phyloP scores from a whole-genome alignment of 2,888 invertebrate genomes.

The Eupithecia tripunctaria region DNA sequence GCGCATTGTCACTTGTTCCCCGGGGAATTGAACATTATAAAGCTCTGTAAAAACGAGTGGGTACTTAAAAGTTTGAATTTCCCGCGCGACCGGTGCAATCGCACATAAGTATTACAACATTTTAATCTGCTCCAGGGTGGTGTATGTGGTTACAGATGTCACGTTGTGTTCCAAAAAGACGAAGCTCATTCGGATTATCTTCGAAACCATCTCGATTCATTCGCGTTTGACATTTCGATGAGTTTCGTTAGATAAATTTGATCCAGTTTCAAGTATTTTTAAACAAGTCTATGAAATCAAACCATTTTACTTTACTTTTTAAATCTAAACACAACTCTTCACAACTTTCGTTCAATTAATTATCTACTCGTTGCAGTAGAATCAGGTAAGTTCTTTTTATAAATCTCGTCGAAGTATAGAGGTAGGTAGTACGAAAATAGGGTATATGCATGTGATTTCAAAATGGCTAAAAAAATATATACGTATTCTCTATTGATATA shows the following conservation, averaged over 20 bases:
- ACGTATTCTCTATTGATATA: too few species aligned
- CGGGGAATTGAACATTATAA: background rate
- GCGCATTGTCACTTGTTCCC: background rate
- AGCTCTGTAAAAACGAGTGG: background rate
- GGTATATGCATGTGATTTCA: too few species aligned
- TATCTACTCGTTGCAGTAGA: too few species aligned
- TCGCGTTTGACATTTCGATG: conserved; percentile 55
- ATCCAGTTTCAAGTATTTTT: background rate
- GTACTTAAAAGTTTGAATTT: background rate
- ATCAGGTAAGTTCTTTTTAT: background rate
- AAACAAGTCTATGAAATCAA: background rate
- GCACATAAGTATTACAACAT: too few species aligned
- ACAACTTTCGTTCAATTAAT: background rate
- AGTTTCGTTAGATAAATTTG: conserved; percentile 20
- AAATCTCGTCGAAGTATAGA: background rate
- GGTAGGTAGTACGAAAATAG: background rate
- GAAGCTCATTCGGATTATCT: conserved; percentile 67
- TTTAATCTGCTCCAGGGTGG: background rate
- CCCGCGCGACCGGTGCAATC: background rate
- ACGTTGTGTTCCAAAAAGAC: conserved; percentile 10
- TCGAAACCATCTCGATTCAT: conserved; percentile 68
- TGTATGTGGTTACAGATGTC: conserved; percentile 3
- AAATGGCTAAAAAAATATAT: too few species aligned
- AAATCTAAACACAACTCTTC: background rate
- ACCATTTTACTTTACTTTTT: background rate